A percentile compares a stretch with the other conserved stretches of the same genome.
These are phyloP conservation scores for Microtus ochrogaster DNA, from an alignment of 2,113 vertebrate genomes.

Conservation along the genomic window DNA sequence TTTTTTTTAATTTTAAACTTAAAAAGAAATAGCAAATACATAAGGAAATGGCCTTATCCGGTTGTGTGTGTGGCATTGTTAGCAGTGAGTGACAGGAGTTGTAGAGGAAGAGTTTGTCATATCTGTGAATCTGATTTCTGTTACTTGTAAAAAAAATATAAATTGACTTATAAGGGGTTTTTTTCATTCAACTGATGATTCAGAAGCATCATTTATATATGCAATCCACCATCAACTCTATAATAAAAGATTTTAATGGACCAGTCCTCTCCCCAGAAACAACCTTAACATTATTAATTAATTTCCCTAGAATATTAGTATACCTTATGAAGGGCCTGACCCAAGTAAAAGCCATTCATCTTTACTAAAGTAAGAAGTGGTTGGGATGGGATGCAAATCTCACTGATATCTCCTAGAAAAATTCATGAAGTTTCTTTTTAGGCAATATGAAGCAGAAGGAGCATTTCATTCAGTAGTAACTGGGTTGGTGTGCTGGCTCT, in stretches of 20 bases:
- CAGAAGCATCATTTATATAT: background rate
- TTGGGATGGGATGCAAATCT: conserved; percentile 23
- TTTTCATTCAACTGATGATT: background rate
- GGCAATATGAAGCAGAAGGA: background rate
- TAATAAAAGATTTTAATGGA: background rate
- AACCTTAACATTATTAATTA: conserved; percentile 55
- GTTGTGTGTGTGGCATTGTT: background rate
- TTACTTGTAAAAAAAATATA: conserved; percentile 24
- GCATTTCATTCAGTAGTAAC: conserved; percentile 30
- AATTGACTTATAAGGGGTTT: background rate
- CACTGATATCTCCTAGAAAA: conserved; percentile 30
- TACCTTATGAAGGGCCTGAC: conserved; percentile 40
- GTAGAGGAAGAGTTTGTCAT: conserved; percentile 17
- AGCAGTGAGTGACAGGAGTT: background rate
- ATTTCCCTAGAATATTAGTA: conserved; percentile 39
- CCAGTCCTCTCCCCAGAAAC: background rate
- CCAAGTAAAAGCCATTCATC: conserved; percentile 42
- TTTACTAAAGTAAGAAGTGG: conserved; percentile 31
- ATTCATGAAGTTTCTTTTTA: conserved; percentile 9
- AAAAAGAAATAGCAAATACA: background rate
- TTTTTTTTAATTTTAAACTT: background rate
- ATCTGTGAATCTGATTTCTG: conserved; percentile 31
- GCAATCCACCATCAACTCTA: conserved; percentile 13
- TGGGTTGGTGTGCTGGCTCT: background rate
- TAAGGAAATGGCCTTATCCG: background rate